A percentile compares a stretch with the other conserved stretches of the same genome.
Conservation (phyloP, 2,113 vertebrate genomes). For the Limanda limanda region DNA sequence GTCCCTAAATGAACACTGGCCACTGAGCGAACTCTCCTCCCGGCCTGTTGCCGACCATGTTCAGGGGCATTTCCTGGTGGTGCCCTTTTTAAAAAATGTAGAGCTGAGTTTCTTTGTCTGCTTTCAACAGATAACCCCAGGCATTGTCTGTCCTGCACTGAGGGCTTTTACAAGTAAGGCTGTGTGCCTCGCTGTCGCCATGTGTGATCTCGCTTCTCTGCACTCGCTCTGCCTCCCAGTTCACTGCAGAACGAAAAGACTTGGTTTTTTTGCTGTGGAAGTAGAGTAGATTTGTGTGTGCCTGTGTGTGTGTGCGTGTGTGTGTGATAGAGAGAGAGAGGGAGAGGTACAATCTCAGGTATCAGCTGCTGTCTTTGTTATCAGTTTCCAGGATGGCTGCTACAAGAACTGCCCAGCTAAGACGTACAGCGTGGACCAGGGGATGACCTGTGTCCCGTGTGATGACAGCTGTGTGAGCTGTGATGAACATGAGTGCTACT, state of each 20-base stretch:
- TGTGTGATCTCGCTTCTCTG: constrained; percentile 56
- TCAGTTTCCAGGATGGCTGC: constrained; percentile 89
- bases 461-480: constrained; percentile 85
- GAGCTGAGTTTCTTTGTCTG: constrained; percentile 65
- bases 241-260: constrained; percentile 37
- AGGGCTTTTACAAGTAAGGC: constrained; percentile 92
- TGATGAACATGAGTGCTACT: constrained; percentile 85
- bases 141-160: constrained; percentile 86
- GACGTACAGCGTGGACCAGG: constrained; percentile 83
- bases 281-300: constrained; percentile 9
- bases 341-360: neutral
- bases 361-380: constrained; percentile 31
- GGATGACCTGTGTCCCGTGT: constrained; percentile 84
- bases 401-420: constrained; percentile 89
- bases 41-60: constrained; percentile 10
- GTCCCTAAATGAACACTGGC: constrained; percentile 1
- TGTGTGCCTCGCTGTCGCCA: constrained; percentile 59
- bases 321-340: neutral
- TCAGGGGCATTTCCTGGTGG: constrained; percentile 21
- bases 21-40: constrained; percentile 8
- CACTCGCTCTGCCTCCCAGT: constrained; percentile 36
- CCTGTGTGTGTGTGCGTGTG: constrained; percentile 8
- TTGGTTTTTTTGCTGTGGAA: constrained; percentile 33
- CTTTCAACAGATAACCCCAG: constrained; percentile 89
- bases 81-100: constrained; percentile 26